A percentile compares a stretch with the other conserved stretches of the same genome.
Conservation (phyloP, 2,888 invertebrate species). For the Amphipyra tragopoginis region DNA sequence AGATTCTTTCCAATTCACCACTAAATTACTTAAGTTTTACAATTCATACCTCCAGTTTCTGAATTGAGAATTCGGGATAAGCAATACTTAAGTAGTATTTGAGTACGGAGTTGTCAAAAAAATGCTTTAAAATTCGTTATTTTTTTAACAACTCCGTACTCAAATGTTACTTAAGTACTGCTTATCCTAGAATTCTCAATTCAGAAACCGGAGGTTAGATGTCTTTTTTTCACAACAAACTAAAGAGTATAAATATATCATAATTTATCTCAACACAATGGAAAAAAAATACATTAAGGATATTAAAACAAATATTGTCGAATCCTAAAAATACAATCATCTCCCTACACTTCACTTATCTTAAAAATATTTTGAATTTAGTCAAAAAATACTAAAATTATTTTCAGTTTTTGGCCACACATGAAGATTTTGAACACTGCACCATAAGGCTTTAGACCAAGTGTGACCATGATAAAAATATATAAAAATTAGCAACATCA, state of each 20-base stretch:
- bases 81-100: no score
- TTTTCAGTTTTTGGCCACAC: slow-evolving; percentile 15
- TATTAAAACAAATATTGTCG: slow-evolving; percentile 9
- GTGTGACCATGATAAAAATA: slow-evolving; percentile 5
- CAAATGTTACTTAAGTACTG: no score
- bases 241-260: slow-evolving; percentile 13
- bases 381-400: slow-evolving; percentile 5
- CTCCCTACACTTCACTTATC: not conserved
- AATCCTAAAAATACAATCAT: slow-evolving; percentile 12
- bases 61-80: no score
- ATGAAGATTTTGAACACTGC: not conserved
- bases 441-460: not conserved
- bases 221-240: slow-evolving; percentile 6
- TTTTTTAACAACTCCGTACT: no score
- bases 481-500: slow-evolving; percentile 15
- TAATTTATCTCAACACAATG: slow-evolving; percentile 25
- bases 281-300: not conserved
- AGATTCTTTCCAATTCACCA: slow-evolving; percentile 49
- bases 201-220: no score
- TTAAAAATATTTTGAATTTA: slow-evolving; percentile 7
- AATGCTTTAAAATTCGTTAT: no score
- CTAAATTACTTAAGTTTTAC: no score
- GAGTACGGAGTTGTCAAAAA: no score
- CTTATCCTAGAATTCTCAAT: no score
- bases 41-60: no score